Percentiles rank a stretch among this genome's conserved stretches.
These are phyloP conservation scores for Microtus montanus DNA, from an alignment of 2,113 vertebrate genomes.

Conservation along the genomic window DNA sequence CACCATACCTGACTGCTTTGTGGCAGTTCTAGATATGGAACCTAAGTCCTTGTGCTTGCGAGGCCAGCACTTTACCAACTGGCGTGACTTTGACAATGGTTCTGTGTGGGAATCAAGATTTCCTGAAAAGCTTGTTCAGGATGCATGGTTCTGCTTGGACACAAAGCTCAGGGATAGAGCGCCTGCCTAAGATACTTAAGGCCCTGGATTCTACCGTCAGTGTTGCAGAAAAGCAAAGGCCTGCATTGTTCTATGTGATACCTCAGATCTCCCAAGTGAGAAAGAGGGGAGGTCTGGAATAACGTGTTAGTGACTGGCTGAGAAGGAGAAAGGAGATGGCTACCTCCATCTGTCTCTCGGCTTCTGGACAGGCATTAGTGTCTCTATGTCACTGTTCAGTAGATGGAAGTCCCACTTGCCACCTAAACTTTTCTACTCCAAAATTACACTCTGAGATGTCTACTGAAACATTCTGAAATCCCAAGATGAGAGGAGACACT, in stretches of 20 bases:
- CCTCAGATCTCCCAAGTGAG: background rate
- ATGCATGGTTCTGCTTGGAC: background rate
- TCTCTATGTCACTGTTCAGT: background rate
- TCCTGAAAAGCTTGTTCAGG: conserved; percentile 45
- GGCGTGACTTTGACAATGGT: background rate
- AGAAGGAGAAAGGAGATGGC: background rate
- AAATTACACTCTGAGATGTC: background rate
- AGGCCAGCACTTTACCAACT: background rate
- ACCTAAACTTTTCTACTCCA: background rate
- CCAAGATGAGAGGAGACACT: background rate
- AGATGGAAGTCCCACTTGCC: background rate
- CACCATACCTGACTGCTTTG: background rate
- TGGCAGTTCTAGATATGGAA: background rate
- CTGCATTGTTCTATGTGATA: background rate
- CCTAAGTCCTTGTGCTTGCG: background rate
- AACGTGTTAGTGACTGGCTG: no score
- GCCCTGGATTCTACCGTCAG: no score
- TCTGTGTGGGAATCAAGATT: background rate
- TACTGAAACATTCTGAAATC: conserved; percentile 42
- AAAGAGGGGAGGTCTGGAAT: background rate
- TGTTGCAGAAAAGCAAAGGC: background rate
- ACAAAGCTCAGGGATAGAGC: background rate
- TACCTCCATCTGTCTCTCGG: background rate
- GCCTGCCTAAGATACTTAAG: background rate
- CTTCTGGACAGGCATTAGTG: background rate